A percentile compares a stretch with the other conserved stretches of the same genome.
These are phyloP conservation scores for Phortica magna DNA, from an alignment of 2,888 invertebrate species.

Conservation along the genomic window DNA sequence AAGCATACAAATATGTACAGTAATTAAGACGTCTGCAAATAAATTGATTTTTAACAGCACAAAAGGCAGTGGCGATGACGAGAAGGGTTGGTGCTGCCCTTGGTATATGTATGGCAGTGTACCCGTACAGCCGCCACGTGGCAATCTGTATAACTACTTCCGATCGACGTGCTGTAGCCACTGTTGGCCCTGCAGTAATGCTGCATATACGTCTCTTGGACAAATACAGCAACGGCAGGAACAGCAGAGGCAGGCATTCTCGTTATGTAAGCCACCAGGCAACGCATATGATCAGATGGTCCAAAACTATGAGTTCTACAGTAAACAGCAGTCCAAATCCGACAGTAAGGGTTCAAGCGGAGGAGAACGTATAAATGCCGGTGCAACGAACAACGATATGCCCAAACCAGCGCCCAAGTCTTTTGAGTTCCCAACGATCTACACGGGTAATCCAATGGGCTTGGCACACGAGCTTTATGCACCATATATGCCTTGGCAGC, in stretches of 20 bases:
- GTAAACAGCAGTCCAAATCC: neutral
- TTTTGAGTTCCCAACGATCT: neutral
- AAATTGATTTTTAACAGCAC: neutral
- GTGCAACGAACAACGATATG: neutral
- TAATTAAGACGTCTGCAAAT: neutral
- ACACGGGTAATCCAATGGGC: conserved; percentile 26
- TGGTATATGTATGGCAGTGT: neutral
- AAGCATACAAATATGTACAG: neutral
- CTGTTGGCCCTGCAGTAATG: conserved; percentile 10
- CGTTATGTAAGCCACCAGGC: neutral
- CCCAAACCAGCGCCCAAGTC: neutral
- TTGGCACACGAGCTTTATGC: conserved; percentile 2
- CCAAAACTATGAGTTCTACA: neutral
- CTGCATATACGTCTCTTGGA: neutral
- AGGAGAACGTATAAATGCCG: neutral
- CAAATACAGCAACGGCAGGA: conserved; percentile 22
- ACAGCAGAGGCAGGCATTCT: neutral
- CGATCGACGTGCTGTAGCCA: neutral
- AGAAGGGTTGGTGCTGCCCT: neutral
- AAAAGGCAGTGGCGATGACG: neutral
- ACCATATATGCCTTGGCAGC: conserved; percentile 15
- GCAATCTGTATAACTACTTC: conserved; percentile 10
- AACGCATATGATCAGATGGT: conserved; percentile 18
- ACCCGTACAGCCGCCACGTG: conserved; percentile 7
- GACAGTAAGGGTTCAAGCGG: neutral